Conservation (phyloP, 2,113 vertebrate species). For the Bubo scandiacus region DNA sequence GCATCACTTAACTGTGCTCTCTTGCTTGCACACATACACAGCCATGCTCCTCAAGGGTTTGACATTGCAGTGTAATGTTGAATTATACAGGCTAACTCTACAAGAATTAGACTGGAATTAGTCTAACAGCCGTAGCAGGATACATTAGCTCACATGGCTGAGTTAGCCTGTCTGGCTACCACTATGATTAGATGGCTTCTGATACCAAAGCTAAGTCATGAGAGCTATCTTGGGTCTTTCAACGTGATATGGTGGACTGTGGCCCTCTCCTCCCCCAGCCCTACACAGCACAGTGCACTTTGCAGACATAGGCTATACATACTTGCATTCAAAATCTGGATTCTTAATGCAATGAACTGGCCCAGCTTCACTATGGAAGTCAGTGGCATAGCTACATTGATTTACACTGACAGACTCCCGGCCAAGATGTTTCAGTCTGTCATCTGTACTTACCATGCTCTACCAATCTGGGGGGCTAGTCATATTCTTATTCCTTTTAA, state of each 20-base stretch:
- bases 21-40: not conserved
- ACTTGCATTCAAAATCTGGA: not conserved
- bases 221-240: not conserved
- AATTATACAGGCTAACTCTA: conserved; percentile 25
- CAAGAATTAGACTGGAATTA: conserved; percentile 23
- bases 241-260: fast-evolving
- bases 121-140: conserved; percentile 4
- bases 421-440: conserved; percentile 35
- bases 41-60: not conserved
- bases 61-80: not conserved
- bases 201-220: not conserved
- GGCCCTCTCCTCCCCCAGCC: not conserved
- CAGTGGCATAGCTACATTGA: conserved; percentile 6
- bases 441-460: conserved; percentile 25
- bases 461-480: not conserved
- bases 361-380: not conserved
- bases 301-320: not conserved
- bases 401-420: conserved; percentile 23
- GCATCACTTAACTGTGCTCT: not conserved
- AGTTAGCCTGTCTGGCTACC: conserved; percentile 5
- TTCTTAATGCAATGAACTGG: conserved; percentile 7
- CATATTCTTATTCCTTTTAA: conserved; percentile 15
- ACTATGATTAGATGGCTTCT: not conserved
- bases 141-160: not conserved
- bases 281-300: not conserved